Evolutionary conservation across 2,797 vertebrate genomes (phyloP), one percentile per base, ranked within the genome.

Genomic region (Ciconia nigra): DNA sequence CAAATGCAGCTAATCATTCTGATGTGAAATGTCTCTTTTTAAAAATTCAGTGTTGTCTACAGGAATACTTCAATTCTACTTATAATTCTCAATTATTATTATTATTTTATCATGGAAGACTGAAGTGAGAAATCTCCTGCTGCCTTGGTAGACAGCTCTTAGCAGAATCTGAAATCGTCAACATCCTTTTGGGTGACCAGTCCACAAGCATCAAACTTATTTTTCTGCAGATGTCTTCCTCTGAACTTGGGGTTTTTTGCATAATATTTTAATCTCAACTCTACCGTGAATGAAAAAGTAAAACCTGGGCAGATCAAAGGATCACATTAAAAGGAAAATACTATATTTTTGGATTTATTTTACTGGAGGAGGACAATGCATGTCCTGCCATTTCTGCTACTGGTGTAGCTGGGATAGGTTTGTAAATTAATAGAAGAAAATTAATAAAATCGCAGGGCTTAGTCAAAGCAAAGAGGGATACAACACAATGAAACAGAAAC

Each of bases 401-500:
- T 66, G 47, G 6, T 70, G 41, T 35, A 73, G 51, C 58, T 66
- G 47, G 46, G 20, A 24, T 44, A 55, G 58, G 4, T 89, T 79
- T 84, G 26, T 66, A 78, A 90, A 78, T 17, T 22, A 58, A 52
- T 11, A 63, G 66, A 65, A 62, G 57, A 91, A 69, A 62, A 71
- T 41, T 16, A 79, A 69, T 52, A 59, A 90, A 90, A 72, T 69
- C 2, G 0, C 28, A 55, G 35, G 37, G 42, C 13, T 83, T 59
- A 67, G 28, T 46, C 37, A 90, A 65, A 87, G 49, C n/a, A 71
- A 81, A 65, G 82, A 86, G 25, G 54, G 26, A 31, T 77, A 67
- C 33, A 72, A 52, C 35, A 51, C n/a, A 66, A 61, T 74, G 78
- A 66, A 89, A 70, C 70, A 84, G 86, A 55, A 94, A 85, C 66